These are phyloP conservation scores for Sitta carolinensis DNA, from an alignment of 2,797 vertebrate genomes.

Conservation along the genomic window DNA sequence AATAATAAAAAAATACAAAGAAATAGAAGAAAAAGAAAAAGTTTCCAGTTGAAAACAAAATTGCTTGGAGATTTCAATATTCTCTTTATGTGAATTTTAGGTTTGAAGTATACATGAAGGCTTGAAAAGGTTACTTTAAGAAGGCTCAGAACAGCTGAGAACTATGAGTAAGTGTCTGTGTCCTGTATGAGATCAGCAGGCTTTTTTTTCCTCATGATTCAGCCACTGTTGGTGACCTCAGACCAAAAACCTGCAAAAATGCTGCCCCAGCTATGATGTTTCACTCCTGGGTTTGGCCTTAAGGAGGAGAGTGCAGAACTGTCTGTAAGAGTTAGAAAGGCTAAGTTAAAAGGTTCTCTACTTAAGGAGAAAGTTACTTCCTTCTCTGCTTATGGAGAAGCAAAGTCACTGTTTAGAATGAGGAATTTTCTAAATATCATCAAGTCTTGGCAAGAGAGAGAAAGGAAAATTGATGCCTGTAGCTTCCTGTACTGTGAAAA, in stretches of 20 bases:
- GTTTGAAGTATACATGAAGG: background rate
- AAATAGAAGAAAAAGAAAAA: background rate
- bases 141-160: background rate
- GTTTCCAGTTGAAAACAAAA: background rate
- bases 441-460: background rate
- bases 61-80: background rate
- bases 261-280: background rate
- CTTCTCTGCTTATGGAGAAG: background rate
- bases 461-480: background rate
- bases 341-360: background rate
- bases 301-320: background rate
- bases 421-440: background rate
- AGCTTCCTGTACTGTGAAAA: background rate
- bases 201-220: background rate
- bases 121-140: background rate
- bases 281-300: background rate
- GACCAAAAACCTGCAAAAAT: background rate
- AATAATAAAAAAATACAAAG: background rate
- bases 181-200: background rate
- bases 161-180: background rate
- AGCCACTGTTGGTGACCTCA: background rate
- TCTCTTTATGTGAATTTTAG: background rate
- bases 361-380: no score
- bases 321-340: background rate
- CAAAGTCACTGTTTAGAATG: background rate